Evolutionary conservation across 1,140 invertebrate genomes (phyloP).

Genomic region (Drosophila bifasciata): DNA sequence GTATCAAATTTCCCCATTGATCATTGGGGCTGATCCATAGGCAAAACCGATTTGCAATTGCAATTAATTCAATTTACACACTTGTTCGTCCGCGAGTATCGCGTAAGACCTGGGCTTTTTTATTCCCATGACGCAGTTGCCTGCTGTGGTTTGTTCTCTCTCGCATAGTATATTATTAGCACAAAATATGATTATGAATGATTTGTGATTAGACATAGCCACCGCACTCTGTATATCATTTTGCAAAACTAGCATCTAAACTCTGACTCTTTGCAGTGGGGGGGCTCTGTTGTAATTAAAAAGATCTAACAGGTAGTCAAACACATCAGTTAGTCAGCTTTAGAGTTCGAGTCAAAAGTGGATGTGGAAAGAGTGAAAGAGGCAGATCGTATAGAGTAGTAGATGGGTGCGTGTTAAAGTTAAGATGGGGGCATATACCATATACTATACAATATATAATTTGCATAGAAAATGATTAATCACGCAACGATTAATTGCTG

Average conservation of each 20-base stretch:
- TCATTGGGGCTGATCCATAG: neutral
- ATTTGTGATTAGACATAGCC: slow-evolving; percentile 18
- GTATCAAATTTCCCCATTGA: slow-evolving; percentile 18
- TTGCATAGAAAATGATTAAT: slow-evolving; percentile 62
- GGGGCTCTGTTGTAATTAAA: slow-evolving; percentile 52
- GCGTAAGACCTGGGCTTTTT: slow-evolving; percentile 8
- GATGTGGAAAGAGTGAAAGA: neutral
- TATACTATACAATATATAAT: slow-evolving; percentile 34
- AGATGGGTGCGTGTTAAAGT: slow-evolving; percentile 16
- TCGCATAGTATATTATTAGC: slow-evolving; percentile 40
- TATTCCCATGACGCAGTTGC: slow-evolving; percentile 34
- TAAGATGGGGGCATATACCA: slow-evolving; percentile 1
- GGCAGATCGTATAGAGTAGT: slow-evolving; percentile 25
- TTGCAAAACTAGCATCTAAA: neutral
- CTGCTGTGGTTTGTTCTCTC: slow-evolving; percentile 11
- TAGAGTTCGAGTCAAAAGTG: slow-evolving; percentile 8
- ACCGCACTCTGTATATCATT: slow-evolving; percentile 10
- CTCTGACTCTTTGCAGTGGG: neutral
- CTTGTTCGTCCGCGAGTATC: no score
- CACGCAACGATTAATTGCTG: slow-evolving; percentile 39
- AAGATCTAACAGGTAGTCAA: slow-evolving; percentile 19
- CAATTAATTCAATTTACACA: slow-evolving; percentile 21
- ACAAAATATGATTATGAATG: slow-evolving; percentile 44
- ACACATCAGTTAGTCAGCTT: neutral
- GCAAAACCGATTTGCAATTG: slow-evolving; percentile 1